Evolutionary conservation across 2,797 vertebrate species (phyloP).

Genomic region (Rachycentron canadum): DNA sequence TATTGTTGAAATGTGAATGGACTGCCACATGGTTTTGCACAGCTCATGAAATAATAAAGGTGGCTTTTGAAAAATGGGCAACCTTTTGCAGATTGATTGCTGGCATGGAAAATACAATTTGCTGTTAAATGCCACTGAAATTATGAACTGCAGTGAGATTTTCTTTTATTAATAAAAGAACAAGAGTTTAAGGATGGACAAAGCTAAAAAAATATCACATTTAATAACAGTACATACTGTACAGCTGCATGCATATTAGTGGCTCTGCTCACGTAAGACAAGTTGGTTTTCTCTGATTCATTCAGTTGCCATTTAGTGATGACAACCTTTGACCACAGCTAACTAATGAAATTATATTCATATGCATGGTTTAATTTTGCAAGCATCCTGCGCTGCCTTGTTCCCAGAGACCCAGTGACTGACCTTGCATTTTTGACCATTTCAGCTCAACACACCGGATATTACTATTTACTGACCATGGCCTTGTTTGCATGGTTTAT

Average conservation of each 20-base stretch:
- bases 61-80: constrained; percentile 25
- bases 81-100: constrained; percentile 45
- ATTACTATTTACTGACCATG: constrained; percentile 32
- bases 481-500: constrained; percentile 32
- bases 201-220: not conserved
- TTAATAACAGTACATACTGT: not conserved
- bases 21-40: constrained; percentile 38
- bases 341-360: constrained; percentile 26
- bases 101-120: constrained; percentile 37
- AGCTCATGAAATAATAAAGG: constrained; percentile 42
- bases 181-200: constrained; percentile 3
- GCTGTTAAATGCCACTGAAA: constrained; percentile 48
- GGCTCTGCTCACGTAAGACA: not conserved
- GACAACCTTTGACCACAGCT: constrained; percentile 26
- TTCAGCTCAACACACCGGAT: constrained; percentile 25
- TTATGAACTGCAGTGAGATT: constrained; percentile 30
- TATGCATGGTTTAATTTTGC: constrained; percentile 20
- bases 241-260: not conserved
- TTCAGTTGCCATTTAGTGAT: constrained; percentile 7
- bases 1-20: constrained; percentile 50
- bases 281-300: constrained; percentile 24
- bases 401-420: constrained; percentile 50
- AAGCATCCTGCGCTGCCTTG: constrained; percentile 5
- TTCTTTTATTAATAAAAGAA: constrained; percentile 26
- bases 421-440: constrained; percentile 34